Conservation (phyloP, 1,140 invertebrate genomes). For the Linepithema humile region DNA sequence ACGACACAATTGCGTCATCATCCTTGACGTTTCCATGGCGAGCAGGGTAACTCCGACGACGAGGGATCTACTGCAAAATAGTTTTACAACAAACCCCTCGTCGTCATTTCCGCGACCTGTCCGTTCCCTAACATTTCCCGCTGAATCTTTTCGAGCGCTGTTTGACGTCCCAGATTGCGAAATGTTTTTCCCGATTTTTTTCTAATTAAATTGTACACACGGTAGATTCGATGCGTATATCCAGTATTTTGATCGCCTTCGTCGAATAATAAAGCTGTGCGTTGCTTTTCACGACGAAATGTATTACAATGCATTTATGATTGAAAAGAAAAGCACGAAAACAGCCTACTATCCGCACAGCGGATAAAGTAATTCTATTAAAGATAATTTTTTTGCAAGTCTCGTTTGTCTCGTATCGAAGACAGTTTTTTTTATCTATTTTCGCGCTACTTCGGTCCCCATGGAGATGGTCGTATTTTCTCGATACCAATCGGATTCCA, state of each 20-base stretch:
- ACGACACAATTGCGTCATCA: not conserved
- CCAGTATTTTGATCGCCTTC: not conserved
- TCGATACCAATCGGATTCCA: constrained; percentile 42
- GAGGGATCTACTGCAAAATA: too few relatives aligned
- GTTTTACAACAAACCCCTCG: not conserved
- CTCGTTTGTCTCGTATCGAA: not conserved
- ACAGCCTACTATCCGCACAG: not conserved
- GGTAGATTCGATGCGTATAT: constrained; percentile 35
- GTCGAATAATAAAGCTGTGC: not conserved
- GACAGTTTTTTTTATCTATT: not conserved
- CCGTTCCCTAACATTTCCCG: not conserved
- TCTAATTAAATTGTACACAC: constrained; percentile 61
- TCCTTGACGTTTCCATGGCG: constrained; percentile 43
- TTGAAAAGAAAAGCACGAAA: not conserved
- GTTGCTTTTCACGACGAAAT: not conserved
- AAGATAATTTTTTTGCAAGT: constrained; percentile 25
- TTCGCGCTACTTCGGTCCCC: not conserved
- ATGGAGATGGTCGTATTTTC: constrained; percentile 26
- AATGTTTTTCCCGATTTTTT: constrained; percentile 54
- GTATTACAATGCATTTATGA: not conserved
- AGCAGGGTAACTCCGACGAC: constrained; percentile 56
- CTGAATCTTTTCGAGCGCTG: not conserved
- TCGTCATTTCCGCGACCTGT: constrained; percentile 18
- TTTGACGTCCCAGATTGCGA: not conserved
- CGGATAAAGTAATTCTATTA: not conserved